A percentile compares a stretch with the other conserved stretches of the same genome.
Evolutionary conservation across 1,140 invertebrate species (phyloP).

Genomic region (Zaprionus ghesquierei): DNA sequence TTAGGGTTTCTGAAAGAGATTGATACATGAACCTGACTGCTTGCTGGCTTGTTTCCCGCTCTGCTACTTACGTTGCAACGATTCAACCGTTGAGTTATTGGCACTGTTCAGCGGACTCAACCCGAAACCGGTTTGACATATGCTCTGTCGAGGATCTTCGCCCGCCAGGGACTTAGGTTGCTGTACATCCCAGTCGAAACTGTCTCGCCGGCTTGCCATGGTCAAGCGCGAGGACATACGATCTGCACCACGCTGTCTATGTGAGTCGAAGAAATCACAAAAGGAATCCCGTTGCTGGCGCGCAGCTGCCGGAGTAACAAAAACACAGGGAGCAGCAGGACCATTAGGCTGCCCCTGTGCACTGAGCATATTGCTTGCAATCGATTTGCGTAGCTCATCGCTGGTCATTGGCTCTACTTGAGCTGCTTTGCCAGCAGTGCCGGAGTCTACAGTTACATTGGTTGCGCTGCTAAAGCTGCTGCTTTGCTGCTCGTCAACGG

Average conservation of each 20-base stretch:
- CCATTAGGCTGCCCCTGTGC: neutral
- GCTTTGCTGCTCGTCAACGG: slow-evolving; percentile 49
- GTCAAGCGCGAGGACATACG: slow-evolving; percentile 62
- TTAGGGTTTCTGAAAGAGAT: slow-evolving; percentile 45
- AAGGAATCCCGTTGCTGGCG: slow-evolving; percentile 67
- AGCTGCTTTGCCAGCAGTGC: neutral
- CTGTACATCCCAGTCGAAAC: slow-evolving; percentile 75
- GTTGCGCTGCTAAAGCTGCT: slow-evolving; percentile 42
- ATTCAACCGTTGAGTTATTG: slow-evolving; percentile 37
- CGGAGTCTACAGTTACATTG: slow-evolving; percentile 37
- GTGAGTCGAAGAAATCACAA: slow-evolving; percentile 75
- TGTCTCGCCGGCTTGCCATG: slow-evolving; percentile 53
- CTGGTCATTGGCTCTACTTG: slow-evolving; percentile 38
- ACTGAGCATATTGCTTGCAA: slow-evolving; percentile 36
- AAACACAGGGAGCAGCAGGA: slow-evolving; percentile 29
- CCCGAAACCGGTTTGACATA: slow-evolving; percentile 18
- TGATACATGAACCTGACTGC: neutral
- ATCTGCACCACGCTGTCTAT: slow-evolving; percentile 46
- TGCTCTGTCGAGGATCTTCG: slow-evolving; percentile 43
- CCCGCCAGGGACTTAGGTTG: slow-evolving; percentile 21
- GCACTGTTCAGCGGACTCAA: slow-evolving; percentile 32
- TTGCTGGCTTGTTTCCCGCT: neutral
- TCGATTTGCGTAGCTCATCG: slow-evolving; percentile 61
- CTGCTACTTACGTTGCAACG: slow-evolving; percentile 48
- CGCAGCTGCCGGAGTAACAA: slow-evolving; percentile 15